Conservation (phyloP, 2,888 invertebrate genomes). For the Schizaphis graminum region DNA sequence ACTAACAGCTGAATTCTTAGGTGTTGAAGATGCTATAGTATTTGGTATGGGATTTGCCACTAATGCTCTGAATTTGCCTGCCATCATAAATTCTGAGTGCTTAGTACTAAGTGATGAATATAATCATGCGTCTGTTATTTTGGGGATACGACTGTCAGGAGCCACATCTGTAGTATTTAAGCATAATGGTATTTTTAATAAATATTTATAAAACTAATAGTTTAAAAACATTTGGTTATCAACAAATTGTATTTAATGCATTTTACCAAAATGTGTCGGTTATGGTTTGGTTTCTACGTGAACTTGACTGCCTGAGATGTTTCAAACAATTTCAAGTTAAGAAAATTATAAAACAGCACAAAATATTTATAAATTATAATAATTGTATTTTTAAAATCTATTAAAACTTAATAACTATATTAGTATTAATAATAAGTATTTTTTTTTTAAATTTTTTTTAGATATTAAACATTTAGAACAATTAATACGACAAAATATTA, state of each 20-base stretch:
- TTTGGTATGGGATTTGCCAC: constrained; percentile 99
- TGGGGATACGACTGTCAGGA: constrained; percentile 90
- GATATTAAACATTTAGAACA: constrained; percentile 88
- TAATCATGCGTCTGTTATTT: constrained; percentile 96
- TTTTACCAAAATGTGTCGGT: neutral
- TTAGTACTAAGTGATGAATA: constrained; percentile 95
- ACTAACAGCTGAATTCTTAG: constrained; percentile 88
- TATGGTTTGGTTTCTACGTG: neutral
- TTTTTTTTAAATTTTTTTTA: constrained; percentile 70
- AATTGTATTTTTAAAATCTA: too few species aligned
- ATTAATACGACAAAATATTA: constrained; percentile 81
- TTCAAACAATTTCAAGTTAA: neutral
- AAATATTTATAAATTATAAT: too few species aligned
- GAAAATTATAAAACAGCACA: too few species aligned
- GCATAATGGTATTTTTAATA: constrained; percentile 77
- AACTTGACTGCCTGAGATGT: neutral
- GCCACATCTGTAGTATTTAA: constrained; percentile 89
- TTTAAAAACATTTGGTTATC: neutral
- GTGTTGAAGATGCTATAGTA: constrained; percentile 92
- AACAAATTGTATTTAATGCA: neutral
- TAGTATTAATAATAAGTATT: neutral
- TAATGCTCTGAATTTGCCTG: constrained; percentile 93
- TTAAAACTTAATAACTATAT: neutral
- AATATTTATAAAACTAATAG: neutral
- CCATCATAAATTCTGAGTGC: constrained; percentile 85